A percentile compares a stretch with the other conserved stretches of the same genome.
phyloP scores from a whole-genome alignment of 1,140 invertebrate genomes.

The Oscheius sp. region DNA sequence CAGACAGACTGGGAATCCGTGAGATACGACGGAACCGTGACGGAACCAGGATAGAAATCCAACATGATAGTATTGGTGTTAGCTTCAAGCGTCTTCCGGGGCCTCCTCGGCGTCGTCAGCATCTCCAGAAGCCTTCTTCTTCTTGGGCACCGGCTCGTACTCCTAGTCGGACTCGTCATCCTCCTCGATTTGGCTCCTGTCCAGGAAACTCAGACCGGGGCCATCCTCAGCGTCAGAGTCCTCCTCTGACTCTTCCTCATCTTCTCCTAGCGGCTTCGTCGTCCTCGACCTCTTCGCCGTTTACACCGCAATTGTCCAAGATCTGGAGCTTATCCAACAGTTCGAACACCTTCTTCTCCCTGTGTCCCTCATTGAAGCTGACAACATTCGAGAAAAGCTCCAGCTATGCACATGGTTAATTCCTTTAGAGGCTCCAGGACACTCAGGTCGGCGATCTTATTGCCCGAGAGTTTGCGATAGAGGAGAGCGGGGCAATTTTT shows the following conservation, averaged over 20 bases:
- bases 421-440: not conserved
- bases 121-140: not conserved
- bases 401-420: not conserved
- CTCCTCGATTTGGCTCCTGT: not conserved
- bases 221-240: not conserved
- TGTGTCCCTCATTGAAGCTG: not conserved
- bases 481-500: not conserved
- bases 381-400: not conserved
- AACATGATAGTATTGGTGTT: too few relatives aligned
- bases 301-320: not conserved
- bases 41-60: too few relatives aligned
- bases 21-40: too few relatives aligned
- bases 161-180: not conserved
- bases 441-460: not conserved
- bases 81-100: not conserved
- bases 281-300: not conserved
- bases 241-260: not conserved
- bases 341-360: not conserved
- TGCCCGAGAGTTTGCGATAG: not conserved
- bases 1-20: too few relatives aligned
- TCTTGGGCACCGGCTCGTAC: not conserved
- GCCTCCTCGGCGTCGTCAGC: not conserved
- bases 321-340: not conserved
- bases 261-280: not conserved
- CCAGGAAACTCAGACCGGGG: not conserved